These are phyloP conservation scores for Hucho hucho DNA, from an alignment of 2,113 vertebrate genomes.

Conservation along the genomic window DNA sequence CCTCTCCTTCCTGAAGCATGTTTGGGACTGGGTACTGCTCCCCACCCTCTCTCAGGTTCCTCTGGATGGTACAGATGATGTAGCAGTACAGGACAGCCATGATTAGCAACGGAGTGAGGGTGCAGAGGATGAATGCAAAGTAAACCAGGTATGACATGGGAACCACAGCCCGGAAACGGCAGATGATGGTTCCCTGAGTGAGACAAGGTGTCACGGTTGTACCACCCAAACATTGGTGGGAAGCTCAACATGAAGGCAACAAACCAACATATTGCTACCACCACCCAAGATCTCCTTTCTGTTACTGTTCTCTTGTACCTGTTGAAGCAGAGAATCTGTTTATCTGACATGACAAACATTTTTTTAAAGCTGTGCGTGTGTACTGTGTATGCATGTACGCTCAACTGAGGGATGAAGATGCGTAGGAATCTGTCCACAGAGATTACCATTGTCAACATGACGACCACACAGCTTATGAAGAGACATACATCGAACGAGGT, in stretches of 20 bases:
- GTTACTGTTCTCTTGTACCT: conserved; percentile 81
- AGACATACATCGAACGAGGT: conserved; percentile 75
- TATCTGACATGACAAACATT: too few species aligned
- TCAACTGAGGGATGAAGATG: conserved; percentile 72
- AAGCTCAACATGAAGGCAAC: conserved; percentile 75
- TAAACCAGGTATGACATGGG: conserved; percentile 81
- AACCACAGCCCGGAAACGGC: conserved; percentile 70
- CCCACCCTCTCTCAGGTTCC: conserved; percentile 60
- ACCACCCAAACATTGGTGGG: conserved; percentile 84
- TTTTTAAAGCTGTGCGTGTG: too few species aligned
- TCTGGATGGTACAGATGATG: conserved; percentile 76
- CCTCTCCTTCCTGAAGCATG: conserved; percentile 79
- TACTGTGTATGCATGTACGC: too few species aligned
- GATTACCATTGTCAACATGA: conserved; percentile 79
- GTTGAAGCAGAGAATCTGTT: neutral
- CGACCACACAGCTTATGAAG: conserved; percentile 78
- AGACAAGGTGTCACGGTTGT: conserved; percentile 24
- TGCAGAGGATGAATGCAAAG: conserved; percentile 78
- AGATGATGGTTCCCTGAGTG: conserved; percentile 32
- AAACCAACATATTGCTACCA: conserved; percentile 78
- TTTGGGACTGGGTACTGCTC: conserved; percentile 21
- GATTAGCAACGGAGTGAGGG: conserved; percentile 71
- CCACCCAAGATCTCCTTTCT: conserved; percentile 70
- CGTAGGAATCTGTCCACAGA: conserved; percentile 84
- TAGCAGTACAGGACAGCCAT: conserved; percentile 78